Conservation (phyloP, 2,797 vertebrate species). For the Margarornis squamiger region DNA sequence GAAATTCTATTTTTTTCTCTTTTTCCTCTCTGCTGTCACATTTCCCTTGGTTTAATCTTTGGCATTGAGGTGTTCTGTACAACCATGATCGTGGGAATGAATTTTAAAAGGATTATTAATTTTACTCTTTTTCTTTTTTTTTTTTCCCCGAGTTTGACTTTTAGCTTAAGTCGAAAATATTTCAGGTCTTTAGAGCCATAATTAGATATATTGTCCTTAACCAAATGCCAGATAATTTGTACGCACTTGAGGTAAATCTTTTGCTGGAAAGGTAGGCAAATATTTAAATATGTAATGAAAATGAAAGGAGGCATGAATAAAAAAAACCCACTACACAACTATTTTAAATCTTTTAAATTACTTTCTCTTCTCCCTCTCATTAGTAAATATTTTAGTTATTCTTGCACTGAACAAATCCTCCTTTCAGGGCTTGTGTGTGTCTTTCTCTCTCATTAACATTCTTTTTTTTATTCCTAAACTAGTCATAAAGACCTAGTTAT, state of each 20-base stretch:
- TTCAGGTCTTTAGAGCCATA: slow-evolving; percentile 73
- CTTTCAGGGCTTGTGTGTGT: slow-evolving; percentile 7
- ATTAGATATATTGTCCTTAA: slow-evolving; percentile 75
- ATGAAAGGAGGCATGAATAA: slow-evolving; percentile 46
- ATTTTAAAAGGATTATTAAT: slow-evolving; percentile 74
- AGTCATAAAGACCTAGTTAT: slow-evolving; percentile 13
- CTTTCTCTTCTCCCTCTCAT: slow-evolving; percentile 63
- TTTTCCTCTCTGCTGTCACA: not conserved
- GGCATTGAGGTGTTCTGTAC: not conserved
- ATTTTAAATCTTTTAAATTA: slow-evolving; percentile 73
- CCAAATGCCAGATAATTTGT: slow-evolving; percentile 77
- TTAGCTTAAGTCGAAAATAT: slow-evolving; percentile 72
- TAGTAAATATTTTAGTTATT: slow-evolving; percentile 71
- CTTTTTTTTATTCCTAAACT: slow-evolving; percentile 2
- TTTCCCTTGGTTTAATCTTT: slow-evolving; percentile 17
- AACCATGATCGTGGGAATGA: slow-evolving; percentile 46
- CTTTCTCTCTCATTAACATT: slow-evolving; percentile 47
- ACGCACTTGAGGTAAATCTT: slow-evolving; percentile 71
- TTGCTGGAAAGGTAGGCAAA: slow-evolving; percentile 73
- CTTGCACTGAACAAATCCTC: slow-evolving; percentile 26
- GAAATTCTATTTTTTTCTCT: not conserved
- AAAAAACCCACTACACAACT: not conserved
- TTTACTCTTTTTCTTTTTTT: not conserved
- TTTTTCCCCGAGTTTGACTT: slow-evolving; percentile 58
- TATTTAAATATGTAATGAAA: slow-evolving; percentile 78